Base-by-base conservation (phyloP, 1,140 invertebrate species). In the Bacillus rossius region DNA sequence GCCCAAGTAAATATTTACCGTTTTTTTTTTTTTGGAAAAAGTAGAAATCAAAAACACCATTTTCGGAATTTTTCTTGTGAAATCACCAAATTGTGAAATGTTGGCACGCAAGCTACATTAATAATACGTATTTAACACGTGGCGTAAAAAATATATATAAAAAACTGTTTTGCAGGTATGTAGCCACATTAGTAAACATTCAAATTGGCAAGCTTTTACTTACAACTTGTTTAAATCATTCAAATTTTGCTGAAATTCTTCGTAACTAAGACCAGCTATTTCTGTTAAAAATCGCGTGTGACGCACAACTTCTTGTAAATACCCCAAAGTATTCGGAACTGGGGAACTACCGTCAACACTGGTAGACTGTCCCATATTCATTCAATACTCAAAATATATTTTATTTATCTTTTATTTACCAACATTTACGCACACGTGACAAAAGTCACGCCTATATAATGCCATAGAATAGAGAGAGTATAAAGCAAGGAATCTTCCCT, bases 151-250 rank as follows among this genome's bases (percentile, higher is more conserved):
- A 14, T 14, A 34, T 3, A 19, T 26, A 19, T 3, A 16, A 25
- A 1, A 8, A 52, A 34, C 14, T 19, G 14, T 0, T 1, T 17
- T 16, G 16, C 40, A 53, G 48, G 57, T 23, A 49, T 34, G 37
- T 10, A 55, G 40, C 47, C 23, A 26, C 45, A 34, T 29, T 25
- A 55, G 38, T 42, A 48, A 14, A 17, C 14, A n/a, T 7, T 17
- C 7, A 20, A 16, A 10, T 3, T 45, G 38, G 23, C 14, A 2
- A 37, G n/a, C 45, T 38, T 37, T 40, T 43, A 67, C 72, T 73
- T 72, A 79, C 78, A 79, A 67, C 59, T 63, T 60, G 68, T 82
- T 82, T 8, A 81, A 59, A 61, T 80, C 72, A 29, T 67, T 65
- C 14, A 81, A 61, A 60, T 74, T 73, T 42, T 73, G 60, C 49